Percentiles rank a stretch among this genome's conserved stretches.
Conservation (phyloP, 2,888 invertebrate species). For the Busseola fusca region DNA sequence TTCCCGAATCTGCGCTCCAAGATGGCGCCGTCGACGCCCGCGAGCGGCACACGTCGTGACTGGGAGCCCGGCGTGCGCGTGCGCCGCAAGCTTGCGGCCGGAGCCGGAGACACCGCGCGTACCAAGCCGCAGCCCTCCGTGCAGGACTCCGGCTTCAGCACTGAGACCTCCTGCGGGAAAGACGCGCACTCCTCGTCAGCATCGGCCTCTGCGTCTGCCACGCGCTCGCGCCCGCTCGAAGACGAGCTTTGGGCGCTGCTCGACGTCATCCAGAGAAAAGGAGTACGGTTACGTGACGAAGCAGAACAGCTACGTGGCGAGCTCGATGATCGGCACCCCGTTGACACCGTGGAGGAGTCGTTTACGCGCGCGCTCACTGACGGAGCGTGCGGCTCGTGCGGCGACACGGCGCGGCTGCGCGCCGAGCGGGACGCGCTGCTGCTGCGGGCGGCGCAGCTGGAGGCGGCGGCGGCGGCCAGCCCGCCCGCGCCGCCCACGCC, state of each 20-base stretch:
- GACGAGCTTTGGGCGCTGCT: slow-evolving; percentile 96
- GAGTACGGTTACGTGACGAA: slow-evolving; percentile 91
- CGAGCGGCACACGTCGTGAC: slow-evolving; percentile 89
- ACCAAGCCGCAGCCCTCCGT: slow-evolving; percentile 91
- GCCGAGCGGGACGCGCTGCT: slow-evolving; percentile 93
- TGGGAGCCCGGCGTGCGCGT: slow-evolving; percentile 95
- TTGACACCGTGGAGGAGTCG: slow-evolving; percentile 90
- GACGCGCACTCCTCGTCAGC: slow-evolving; percentile 92
- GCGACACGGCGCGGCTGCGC: slow-evolving; percentile 88
- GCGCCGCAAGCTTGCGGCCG: slow-evolving; percentile 89
- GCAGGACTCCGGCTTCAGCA: slow-evolving; percentile 96
- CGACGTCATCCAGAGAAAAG: slow-evolving; percentile 95
- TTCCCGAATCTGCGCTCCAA: slow-evolving; percentile 97
- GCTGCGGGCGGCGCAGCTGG: slow-evolving; percentile 91
- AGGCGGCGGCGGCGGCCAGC: slow-evolving; percentile 80
- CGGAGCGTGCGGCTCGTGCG: slow-evolving; percentile 71
- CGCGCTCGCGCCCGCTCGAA: slow-evolving; percentile 89
- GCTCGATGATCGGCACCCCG: slow-evolving; percentile 71
- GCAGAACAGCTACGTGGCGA: slow-evolving; percentile 91
- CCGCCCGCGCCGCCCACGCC: slow-evolving; percentile 81
- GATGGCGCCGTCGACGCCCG: slow-evolving; percentile 91
- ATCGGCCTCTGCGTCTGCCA: slow-evolving; percentile 88
- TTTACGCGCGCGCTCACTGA: slow-evolving; percentile 86
- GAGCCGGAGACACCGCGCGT: slow-evolving; percentile 84
- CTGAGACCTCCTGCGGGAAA: slow-evolving; percentile 95